Base-by-base conservation (phyloP, 2,888 invertebrate species). In the Frankliniella intonsa region DNA sequence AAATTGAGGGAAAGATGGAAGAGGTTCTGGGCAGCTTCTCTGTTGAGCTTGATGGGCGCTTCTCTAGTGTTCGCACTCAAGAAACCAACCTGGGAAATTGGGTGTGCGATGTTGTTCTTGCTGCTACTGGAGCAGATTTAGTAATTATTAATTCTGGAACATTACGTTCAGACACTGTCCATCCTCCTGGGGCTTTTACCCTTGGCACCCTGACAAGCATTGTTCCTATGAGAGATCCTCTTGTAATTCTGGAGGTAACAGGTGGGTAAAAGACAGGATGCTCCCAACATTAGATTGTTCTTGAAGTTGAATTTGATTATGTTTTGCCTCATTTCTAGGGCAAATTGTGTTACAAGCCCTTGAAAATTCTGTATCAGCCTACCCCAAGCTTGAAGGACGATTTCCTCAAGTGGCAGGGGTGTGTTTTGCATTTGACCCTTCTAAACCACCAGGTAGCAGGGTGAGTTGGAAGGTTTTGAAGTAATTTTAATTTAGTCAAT, bases 111-210 rank as follows among this genome's bases (percentile, higher is more conserved):
- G 93, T 96, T 17, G 91, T 96, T 83, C 88, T 97, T 83, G 94
- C 96, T 0, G 94, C 95, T 12, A 95, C 95, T 0, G 94, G 94
- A 0, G 95, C 96, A 0, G 97, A 97, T 87, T 89, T 95, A 81
- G 95, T 95, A 12, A 88, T 97, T 22, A 88, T 97, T 80, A 97
- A 97, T 88, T 95, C 96, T 0, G 97, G 95, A n/a, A 95, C 95
- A 22, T 91, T 95, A 84, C 89, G 95, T 80, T 94, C 94, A 7
- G 95, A 95, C 85, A 86, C 88, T 81, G 90, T 95, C 1, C 96
- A 97, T 88, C 92, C 94, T 0, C 93, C 94, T 0, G 97, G 97
- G 0, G 93, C 93, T 81, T 97, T 97, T 88, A 94, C 93, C 1
- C 92, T 96, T 86, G 91, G 95, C 14, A 96, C 97, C 88, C 89